Conservation (phyloP, 1,140 invertebrate genomes). For the Papilio polytes region DNA sequence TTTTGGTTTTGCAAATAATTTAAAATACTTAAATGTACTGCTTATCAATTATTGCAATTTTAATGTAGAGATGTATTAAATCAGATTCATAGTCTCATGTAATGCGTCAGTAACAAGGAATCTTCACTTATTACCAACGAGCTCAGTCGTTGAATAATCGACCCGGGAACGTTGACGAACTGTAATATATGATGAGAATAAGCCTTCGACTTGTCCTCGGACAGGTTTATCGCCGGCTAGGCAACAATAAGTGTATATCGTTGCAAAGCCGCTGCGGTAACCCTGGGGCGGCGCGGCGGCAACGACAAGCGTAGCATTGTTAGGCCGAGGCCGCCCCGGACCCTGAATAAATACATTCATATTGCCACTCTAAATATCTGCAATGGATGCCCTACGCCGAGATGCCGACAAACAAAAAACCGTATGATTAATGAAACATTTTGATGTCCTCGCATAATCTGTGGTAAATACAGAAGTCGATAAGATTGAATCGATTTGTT, state of each 20-base stretch:
- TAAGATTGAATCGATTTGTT: slow-evolving; percentile 22
- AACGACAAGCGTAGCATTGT: slow-evolving; percentile 81
- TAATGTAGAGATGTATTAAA: neutral
- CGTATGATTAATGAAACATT: slow-evolving; percentile 44
- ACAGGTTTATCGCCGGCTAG: slow-evolving; percentile 2
- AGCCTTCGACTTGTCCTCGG: neutral
- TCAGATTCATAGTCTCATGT: neutral
- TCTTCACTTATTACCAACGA: neutral
- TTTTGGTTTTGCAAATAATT: neutral
- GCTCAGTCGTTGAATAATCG: neutral
- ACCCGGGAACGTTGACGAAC: neutral
- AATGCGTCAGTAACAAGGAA: neutral
- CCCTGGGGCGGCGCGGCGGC: slow-evolving; percentile 48
- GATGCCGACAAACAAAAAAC: slow-evolving; percentile 56
- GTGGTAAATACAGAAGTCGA: slow-evolving; percentile 34
- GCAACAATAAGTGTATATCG: neutral
- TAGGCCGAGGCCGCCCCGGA: slow-evolving; percentile 73
- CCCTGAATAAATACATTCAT: slow-evolving; percentile 83
- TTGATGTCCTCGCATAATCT: slow-evolving; percentile 24
- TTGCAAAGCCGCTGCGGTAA: neutral
- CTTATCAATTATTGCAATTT: too few species aligned
- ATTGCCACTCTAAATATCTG: slow-evolving; percentile 81
- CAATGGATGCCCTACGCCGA: slow-evolving; percentile 56
- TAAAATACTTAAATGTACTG: too few species aligned
- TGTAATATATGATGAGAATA: neutral